Evolutionary conservation across 2,797 vertebrate species (phyloP).

Genomic region (Labeo calbasu): DNA sequence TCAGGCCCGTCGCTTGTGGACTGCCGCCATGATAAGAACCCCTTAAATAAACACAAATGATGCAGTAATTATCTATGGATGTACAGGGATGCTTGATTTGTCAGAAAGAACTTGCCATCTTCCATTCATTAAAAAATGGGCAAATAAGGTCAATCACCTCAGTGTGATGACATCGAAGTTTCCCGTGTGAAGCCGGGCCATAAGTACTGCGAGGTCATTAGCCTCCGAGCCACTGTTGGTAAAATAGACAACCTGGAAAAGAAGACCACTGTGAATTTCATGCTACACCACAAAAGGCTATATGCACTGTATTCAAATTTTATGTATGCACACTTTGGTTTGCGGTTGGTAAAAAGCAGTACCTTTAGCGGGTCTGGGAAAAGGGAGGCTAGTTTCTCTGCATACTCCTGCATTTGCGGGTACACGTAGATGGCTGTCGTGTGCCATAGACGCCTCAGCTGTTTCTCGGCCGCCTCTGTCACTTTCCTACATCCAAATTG

Average conservation of each 20-base stretch:
- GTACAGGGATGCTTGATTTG: not conserved
- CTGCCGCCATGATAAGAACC: constrained; percentile 91
- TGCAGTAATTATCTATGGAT: not conserved
- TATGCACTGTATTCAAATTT: no score
- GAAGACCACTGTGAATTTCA: constrained; percentile 26
- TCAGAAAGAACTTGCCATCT: not conserved
- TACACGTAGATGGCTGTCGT: constrained; percentile 85
- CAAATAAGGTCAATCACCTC: constrained; percentile 75
- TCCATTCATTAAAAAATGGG: not conserved
- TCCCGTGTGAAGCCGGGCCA: constrained; percentile 88
- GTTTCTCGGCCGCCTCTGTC: constrained; percentile 80
- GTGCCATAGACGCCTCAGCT: constrained; percentile 88
- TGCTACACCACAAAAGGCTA: not conserved
- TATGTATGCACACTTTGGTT: not conserved
- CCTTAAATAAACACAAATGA: constrained; percentile 71
- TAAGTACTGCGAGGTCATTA: constrained; percentile 91
- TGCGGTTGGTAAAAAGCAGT: constrained; percentile 10
- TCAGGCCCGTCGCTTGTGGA: constrained; percentile 81
- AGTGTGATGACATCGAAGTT: constrained; percentile 88
- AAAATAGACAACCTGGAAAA: constrained; percentile 86
- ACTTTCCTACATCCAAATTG: constrained; percentile 80
- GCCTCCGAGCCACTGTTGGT: constrained; percentile 95
- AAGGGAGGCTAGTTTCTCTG: constrained; percentile 84
- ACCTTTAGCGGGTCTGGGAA: constrained; percentile 94
- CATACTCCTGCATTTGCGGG: constrained; percentile 85